Percentiles rank a stretch among this genome's conserved stretches.
Evolutionary conservation across 1,140 invertebrate species (phyloP).

Genomic region (Pogonognathellus flavescens): DNA sequence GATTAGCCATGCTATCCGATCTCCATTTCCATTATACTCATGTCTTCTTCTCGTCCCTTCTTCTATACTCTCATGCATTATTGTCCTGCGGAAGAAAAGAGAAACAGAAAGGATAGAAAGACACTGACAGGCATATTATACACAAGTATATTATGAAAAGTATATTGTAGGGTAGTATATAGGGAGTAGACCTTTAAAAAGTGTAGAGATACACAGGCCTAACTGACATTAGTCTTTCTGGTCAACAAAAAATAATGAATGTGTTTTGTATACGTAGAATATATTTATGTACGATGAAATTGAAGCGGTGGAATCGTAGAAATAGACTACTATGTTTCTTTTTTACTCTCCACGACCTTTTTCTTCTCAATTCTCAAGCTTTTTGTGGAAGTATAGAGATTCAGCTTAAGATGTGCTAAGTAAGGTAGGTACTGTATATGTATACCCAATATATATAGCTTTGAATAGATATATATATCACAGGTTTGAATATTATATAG

Average conservation of each 20-base stretch:
- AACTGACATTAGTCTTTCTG: conserved; percentile 2
- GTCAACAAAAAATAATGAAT: not conserved
- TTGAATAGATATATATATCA: no score
- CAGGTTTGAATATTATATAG: no score
- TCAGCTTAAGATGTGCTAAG: no score
- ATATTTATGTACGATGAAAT: no score
- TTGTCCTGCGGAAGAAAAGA: conserved; percentile 13
- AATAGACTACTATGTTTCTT: not conserved
- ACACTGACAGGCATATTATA: no score
- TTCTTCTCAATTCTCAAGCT: not conserved
- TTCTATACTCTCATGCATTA: conserved; percentile 2
- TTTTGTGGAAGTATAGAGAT: not conserved
- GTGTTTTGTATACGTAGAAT: no score
- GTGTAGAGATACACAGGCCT: not conserved
- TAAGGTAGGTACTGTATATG: no score
- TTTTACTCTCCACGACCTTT: not conserved
- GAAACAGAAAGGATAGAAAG: conserved; percentile 1
- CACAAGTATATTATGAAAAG: no score
- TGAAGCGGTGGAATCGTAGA: not conserved
- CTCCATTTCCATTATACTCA: conserved; percentile 5
- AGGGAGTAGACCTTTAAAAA: conserved; percentile 37
- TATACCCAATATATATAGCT: no score
- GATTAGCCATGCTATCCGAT: conserved; percentile 56
- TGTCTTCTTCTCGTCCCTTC: conserved; percentile 14
- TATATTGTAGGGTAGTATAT: not conserved